Evolutionary conservation across 1,140 invertebrate genomes (phyloP).

Genomic region (Neodiprion lecontei): DNA sequence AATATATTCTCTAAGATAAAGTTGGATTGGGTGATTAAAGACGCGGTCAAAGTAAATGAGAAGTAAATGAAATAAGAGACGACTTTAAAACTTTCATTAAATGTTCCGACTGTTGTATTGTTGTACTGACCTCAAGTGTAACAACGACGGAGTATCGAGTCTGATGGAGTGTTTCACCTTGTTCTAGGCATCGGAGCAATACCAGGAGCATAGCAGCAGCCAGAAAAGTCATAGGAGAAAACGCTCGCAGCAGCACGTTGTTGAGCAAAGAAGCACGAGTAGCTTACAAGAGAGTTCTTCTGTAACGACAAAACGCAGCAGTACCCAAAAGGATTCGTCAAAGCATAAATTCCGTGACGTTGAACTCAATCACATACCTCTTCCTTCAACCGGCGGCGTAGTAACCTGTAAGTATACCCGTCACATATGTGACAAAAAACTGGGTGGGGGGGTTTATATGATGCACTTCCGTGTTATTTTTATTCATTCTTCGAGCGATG

Average conservation of each 20-base stretch:
- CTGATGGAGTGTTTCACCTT: background rate
- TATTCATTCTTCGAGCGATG: no score
- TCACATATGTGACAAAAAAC: background rate
- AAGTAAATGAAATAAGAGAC: no score
- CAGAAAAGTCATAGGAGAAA: slow-evolving; percentile 52
- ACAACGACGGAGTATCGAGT: no score
- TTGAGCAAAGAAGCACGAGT: slow-evolving; percentile 52
- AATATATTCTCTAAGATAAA: background rate
- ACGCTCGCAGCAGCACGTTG: slow-evolving; percentile 49
- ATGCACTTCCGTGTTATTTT: no score
- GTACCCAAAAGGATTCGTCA: slow-evolving; percentile 40
- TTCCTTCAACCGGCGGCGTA: slow-evolving; percentile 74
- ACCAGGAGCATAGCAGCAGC: slow-evolving; percentile 51
- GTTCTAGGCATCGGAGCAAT: slow-evolving; percentile 56
- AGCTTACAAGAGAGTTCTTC: slow-evolving; percentile 49
- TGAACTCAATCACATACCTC: slow-evolving; percentile 74
- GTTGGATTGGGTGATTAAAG: no score
- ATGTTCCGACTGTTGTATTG: no score
- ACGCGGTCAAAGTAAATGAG: no score
- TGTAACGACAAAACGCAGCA: slow-evolving; percentile 48
- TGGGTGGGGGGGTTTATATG: no score
- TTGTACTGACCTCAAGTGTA: no score
- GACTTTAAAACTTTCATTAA: no score
- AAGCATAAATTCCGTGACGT: slow-evolving; percentile 67
- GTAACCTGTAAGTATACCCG: slow-evolving; percentile 68